Conservation (phyloP, 2,888 invertebrate genomes). For the Ypsolopha sequella region DNA sequence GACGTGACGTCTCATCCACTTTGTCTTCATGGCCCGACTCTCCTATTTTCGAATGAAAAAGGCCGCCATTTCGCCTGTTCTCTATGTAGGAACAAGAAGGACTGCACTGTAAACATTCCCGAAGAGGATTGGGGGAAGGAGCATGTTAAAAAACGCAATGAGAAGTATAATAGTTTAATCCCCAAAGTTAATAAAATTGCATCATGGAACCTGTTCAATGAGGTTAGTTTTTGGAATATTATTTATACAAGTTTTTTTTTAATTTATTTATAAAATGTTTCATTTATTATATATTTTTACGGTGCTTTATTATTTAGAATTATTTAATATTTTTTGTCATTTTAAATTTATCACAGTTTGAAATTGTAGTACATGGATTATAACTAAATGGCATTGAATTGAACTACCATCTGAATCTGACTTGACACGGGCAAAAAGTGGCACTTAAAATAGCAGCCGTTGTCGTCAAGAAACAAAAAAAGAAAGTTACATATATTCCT, state of each 20-base stretch:
- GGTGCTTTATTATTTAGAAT: too few relatives aligned
- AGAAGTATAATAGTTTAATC: constrained; percentile 53
- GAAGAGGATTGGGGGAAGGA: constrained; percentile 67
- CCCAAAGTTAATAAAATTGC: constrained; percentile 64
- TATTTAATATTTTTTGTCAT: too few relatives aligned
- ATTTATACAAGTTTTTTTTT: too few relatives aligned
- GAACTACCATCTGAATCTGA: neutral
- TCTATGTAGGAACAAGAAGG: constrained; percentile 83
- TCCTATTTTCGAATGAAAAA: constrained; percentile 74
- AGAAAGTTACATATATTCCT: too few relatives aligned
- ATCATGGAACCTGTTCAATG: constrained; percentile 61
- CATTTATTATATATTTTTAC: too few relatives aligned
- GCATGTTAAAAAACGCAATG: constrained; percentile 50
- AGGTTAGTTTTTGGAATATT: constrained; percentile 36
- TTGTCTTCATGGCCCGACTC: constrained; percentile 83
- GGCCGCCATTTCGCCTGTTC: constrained; percentile 85
- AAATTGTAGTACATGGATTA: too few relatives aligned
- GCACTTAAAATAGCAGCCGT: too few relatives aligned
- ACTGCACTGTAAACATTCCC: constrained; percentile 78
- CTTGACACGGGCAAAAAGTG: neutral
- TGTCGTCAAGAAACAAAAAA: too few relatives aligned
- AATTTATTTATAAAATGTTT: neutral
- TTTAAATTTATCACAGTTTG: too few relatives aligned
- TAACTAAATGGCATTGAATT: neutral
- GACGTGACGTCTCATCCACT: constrained; percentile 74